A percentile compares a stretch with the other conserved stretches of the same genome.
These are phyloP conservation scores for Drosophila nr. fundita DNA, from an alignment of 2,888 invertebrate genomes.

Conservation along the genomic window DNA sequence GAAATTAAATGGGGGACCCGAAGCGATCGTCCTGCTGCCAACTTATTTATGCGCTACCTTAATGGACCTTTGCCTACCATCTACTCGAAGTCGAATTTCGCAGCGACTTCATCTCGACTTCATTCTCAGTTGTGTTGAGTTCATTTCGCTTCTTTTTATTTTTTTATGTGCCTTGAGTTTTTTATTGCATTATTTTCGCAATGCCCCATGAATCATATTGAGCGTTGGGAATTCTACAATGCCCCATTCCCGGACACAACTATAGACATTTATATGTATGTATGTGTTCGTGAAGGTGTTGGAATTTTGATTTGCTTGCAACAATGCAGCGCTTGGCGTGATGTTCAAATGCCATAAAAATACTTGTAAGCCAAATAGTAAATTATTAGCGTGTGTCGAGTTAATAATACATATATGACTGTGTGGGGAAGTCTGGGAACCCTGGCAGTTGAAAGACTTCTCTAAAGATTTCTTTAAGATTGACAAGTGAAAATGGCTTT, in stretches of 20 bases:
- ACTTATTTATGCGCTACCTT: constrained; percentile 78
- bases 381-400: neutral
- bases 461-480: neutral
- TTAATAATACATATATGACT: neutral
- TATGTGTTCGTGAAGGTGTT: constrained; percentile 44
- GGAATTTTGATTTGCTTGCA: constrained; percentile 64
- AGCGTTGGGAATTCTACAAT: constrained; percentile 20
- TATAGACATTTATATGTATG: neutral
- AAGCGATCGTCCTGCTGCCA: constrained; percentile 41
- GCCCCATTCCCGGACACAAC: constrained; percentile 5
- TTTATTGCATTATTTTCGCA: constrained; percentile 59
- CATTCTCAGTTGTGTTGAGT: constrained; percentile 5
- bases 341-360: constrained; percentile 9
- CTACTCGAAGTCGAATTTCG: constrained; percentile 22
- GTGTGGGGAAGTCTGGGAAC: neutral
- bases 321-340: constrained; percentile 21
- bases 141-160: constrained; percentile 21
- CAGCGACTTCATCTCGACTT: neutral
- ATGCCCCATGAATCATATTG: constrained; percentile 59
- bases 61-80: constrained; percentile 66
- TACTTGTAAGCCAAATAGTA: neutral
- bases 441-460: neutral
- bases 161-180: constrained; percentile 46
- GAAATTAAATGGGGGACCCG: constrained; percentile 65
- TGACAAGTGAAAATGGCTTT: neutral